phyloP scores from a whole-genome alignment of 1,140 invertebrate genomes.

The Diabrotica virgifera region DNA sequence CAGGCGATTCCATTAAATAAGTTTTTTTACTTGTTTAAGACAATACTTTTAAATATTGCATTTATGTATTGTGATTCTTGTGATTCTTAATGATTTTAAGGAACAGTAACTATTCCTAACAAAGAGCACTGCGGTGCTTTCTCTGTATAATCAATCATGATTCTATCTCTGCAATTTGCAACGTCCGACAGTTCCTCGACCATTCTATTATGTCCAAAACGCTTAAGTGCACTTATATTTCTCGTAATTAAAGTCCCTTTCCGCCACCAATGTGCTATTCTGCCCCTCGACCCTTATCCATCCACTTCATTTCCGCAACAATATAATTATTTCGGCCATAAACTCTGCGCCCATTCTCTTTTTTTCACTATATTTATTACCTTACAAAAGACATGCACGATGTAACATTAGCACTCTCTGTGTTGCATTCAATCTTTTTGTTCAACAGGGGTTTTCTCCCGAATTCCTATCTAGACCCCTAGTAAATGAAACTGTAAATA shows the following conservation, averaged over 20 bases:
- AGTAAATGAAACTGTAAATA: background rate
- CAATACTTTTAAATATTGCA: no score
- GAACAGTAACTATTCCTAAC: no score
- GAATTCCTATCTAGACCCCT: background rate
- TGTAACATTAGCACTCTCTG: slow-evolving; percentile 2
- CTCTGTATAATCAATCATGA: background rate
- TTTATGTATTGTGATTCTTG: no score
- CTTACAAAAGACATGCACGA: background rate
- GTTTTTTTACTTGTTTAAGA: no score
- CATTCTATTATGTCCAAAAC: slow-evolving; percentile 3
- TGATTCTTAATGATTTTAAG: no score
- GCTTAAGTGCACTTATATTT: background rate
- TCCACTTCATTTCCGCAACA: slow-evolving; percentile 1
- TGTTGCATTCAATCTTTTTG: slow-evolving; percentile 2
- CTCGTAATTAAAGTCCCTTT: background rate
- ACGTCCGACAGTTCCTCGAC: background rate
- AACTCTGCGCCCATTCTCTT: background rate
- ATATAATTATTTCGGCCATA: slow-evolving; percentile 3
- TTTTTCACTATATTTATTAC: background rate
- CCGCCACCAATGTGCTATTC: slow-evolving; percentile 1
- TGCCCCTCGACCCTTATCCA: background rate
- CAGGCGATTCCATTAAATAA: no score
- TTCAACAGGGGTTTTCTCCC: background rate
- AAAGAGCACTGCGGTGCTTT: no score
- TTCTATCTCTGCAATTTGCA: background rate